Base-by-base conservation (phyloP, 2,113 vertebrate species). In the Candoia aspera region DNA sequence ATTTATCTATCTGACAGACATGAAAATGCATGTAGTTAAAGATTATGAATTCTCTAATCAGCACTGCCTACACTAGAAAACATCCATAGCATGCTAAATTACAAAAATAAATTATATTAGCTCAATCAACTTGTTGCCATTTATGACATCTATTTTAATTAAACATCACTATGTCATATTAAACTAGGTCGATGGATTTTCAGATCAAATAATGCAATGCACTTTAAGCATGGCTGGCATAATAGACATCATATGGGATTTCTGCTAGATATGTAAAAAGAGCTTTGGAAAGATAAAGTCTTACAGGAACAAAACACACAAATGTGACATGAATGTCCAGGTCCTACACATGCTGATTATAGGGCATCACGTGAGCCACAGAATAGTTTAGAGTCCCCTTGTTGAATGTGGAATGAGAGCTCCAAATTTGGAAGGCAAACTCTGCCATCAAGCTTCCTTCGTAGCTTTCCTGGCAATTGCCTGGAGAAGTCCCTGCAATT, bases 31-130 rank as follows among this genome's bases (percentile, higher is more conserved):
- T 62, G 83, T 79, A 85, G 90, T 62, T 91, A 91, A 59, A 53
- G 26, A 62, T 91, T 84, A 91, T 86, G 59, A 53, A 87, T 87
- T 73, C 54, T 13, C 84, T 24, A 58, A 29, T 73, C 60, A 37
- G 6, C 17, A 10, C 33, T 21, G 9, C 46, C 62, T 87, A 58
- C 55, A 68, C 55, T 23, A 13, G 60, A 55, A 79, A 87, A 87
- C 37, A 86, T 54, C n/a, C 90, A 79, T 58, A 91, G 85, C 90
- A 91, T 87, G 17, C 11, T 87, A 91, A 91, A 58, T 85, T 73
- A 37, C 90, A 87, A 87, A 58, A 91, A 87, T 87, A 79, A 64
- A 91, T 91, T 68, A 87, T 53, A 87, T 91, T 91, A 91, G 60
- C 87, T 91, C 37, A 91, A 91, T 87, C 60, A 87, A 79, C 90